Percentiles rank a stretch among this genome's conserved stretches.
phyloP scores from a whole-genome alignment of 2,113 vertebrate species.

The Pollimyrus isidori region DNA sequence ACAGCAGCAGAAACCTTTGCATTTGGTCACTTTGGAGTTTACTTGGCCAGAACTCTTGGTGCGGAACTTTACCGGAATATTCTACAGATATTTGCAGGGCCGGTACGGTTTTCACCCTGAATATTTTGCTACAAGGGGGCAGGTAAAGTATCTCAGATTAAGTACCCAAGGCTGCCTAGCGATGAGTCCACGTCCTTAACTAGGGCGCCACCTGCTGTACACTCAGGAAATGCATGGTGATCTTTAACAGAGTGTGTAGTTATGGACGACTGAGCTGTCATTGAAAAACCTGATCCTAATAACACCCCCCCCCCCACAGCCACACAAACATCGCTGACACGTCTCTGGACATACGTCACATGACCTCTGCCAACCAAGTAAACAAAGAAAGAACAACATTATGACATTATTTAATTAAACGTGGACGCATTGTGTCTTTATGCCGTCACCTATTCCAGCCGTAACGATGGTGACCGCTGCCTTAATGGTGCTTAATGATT shows the following conservation, averaged over 20 bases:
- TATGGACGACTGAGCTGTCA: neutral
- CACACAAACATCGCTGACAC: neutral
- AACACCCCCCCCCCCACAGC: neutral
- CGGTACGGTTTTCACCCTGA: neutral
- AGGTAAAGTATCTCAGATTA: neutral
- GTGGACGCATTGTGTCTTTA: neutral
- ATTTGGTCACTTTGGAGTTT: neutral
- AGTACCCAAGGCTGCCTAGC: neutral
- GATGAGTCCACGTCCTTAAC: neutral
- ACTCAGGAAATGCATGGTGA: neutral
- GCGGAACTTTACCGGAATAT: neutral
- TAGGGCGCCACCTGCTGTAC: neutral
- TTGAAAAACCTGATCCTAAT: neutral
- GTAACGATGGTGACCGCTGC: neutral
- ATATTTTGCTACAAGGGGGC: neutral
- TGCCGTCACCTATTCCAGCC: neutral
- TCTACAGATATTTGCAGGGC: neutral
- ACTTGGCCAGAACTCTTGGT: neutral
- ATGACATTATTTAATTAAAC: neutral
- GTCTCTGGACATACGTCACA: neutral
- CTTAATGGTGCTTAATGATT: neutral
- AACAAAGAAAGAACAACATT: conserved; percentile 1
- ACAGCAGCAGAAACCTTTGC: neutral
- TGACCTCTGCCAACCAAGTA: neutral
- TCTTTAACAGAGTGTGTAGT: neutral